Base-by-base conservation (phyloP, 2,113 vertebrate species). In the Saccopteryx leptura region DNA sequence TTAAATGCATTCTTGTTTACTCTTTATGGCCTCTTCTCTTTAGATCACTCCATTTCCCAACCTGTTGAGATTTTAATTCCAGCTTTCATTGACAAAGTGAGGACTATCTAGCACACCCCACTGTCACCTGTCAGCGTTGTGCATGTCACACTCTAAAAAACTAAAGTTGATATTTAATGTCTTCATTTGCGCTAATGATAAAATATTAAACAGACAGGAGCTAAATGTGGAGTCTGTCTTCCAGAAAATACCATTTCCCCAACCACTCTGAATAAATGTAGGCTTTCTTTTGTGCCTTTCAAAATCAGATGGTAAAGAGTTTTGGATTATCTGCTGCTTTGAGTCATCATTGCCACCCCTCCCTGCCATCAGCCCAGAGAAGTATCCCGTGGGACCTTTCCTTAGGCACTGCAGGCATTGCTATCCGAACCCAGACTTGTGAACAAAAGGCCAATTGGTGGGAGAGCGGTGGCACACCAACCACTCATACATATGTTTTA, bases 141-240 rank as follows among this genome's bases (percentile, higher is more conserved):
- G 12, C 3, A 89, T 7, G 21, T 48, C 11, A 52, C 7, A 24
- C 15, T n/a, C 9, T 21, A 9, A 75, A 90, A 71, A 76, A 76
- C 58, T 68, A 58, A 58, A 48, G 56, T 50, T 96, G 69, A 94
- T 79, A 75, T 58, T 66, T n/a, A n/a, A 7, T 66, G 54, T 11
- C 26, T 90, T 87, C 66, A 76, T 94, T 79, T 87, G 58, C 74
- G 52, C 1, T 23, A 83, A 93, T 60, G 39, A 75, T 84, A 80
- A 90, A 66, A 78, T 79, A 72, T 56, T 89, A 68, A 52, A 21
- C 24, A 39, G 33, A 31, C 19, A 63, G 15, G 28, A 46, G 24
- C 24, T 86, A 83, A 83, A 2, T 14, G 7, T 76, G 56, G 31
- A 74, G 14, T 61, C 17, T 93, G 92, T 65, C 69, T 94, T 90